A percentile compares a stretch with the other conserved stretches of the same genome.
phyloP scores from a whole-genome alignment of 2,113 vertebrate genomes.

The chimpanzee (Pan troglodytes) region DNA sequence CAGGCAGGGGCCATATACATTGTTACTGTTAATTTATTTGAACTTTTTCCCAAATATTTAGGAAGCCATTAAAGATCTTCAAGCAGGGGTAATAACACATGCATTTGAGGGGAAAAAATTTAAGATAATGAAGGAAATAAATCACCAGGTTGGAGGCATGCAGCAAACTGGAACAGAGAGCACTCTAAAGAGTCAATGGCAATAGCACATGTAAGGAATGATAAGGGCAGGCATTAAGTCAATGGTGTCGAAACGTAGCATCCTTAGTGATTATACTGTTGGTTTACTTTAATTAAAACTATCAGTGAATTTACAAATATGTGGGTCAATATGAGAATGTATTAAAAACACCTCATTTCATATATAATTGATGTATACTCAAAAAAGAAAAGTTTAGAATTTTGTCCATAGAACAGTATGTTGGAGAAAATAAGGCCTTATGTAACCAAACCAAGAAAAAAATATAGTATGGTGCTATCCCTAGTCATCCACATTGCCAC shows the following conservation, averaged over 20 bases:
- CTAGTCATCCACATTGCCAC: fast-evolving
- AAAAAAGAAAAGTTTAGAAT: background rate
- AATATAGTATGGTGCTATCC: fast-evolving
- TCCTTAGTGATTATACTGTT: background rate
- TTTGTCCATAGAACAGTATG: background rate
- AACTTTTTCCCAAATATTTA: background rate
- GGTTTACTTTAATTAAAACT: background rate
- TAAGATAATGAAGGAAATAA: background rate
- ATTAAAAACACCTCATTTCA: background rate
- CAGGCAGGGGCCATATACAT: background rate
- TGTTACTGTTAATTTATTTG: background rate
- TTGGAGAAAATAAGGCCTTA: background rate
- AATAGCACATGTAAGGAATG: background rate
- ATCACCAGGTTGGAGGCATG: fast-evolving
- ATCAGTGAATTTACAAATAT: background rate
- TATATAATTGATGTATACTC: background rate
- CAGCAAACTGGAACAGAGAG: background rate
- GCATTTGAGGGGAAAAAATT: background rate
- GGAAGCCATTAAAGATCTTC: background rate
- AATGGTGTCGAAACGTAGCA: background rate
- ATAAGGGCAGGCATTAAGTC: background rate
- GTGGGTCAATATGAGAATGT: background rate
- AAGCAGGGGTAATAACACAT: background rate
- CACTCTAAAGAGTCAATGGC: background rate
- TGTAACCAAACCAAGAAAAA: background rate